Base-by-base conservation (phyloP, 1,140 invertebrate species). In the Agrypnia vestita region DNA sequence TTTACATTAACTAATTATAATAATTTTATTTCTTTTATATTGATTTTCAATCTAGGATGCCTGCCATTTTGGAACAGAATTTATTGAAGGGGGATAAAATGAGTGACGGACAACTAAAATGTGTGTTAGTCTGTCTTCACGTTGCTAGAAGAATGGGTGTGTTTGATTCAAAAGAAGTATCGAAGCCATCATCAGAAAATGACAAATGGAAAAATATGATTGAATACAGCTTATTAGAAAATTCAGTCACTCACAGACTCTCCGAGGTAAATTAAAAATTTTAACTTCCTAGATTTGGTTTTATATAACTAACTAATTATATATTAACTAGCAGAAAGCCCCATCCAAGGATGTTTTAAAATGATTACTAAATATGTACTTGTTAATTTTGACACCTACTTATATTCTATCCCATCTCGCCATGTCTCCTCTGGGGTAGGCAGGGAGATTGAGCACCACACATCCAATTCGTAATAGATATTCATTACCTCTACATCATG, bases 111-210 rank as follows among this genome's bases (percentile, higher is more conserved):
- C 84, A 88, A 53, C 72, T 89, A 9, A 87, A 86, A 82, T 86
- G 86, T 67, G 82, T 85, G 1, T 75, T 89, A 12, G 85, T 88
- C 76, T 81, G 88, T 61, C 62, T 88, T 71, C 84, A 85, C 19
- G 88, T 87, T 0, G 84, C 83, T 49, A 85, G 86, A 17, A 85
- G 85, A 47, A 84, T 85, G 19, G 84, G 85, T 3, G 61, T 79
- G 17, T 81, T 83, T 25, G 84, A 80, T 10, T 71, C 74, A 1
- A 80, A 74, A 59, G 64, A 64, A 19, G 55, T 43, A n/a, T 62
- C 61, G 1, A 55, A 56, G 11, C 49, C 46, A 21, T n/a, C 49
- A 4, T 10, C 47, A 3, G 53, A 69, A 8, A 67, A n/a, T 1
- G 69, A 80, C 4, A 44, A 62, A 55, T 88, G 87, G 87, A 85